Evolutionary conservation across 2,888 invertebrate species (phyloP).

Genomic region (Amphipoea lucens): DNA sequence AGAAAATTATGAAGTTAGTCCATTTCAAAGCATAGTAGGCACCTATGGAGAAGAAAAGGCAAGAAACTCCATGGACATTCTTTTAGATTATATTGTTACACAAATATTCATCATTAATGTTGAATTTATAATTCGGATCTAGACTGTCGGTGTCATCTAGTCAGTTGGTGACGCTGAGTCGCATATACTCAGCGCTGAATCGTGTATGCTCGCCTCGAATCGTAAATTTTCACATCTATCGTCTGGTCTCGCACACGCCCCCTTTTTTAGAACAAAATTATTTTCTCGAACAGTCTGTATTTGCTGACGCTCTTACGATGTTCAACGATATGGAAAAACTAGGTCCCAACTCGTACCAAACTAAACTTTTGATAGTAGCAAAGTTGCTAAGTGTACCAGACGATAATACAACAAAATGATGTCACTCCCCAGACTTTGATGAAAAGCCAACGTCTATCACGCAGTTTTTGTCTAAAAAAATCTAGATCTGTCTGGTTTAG

Average conservation of each 20-base stretch:
- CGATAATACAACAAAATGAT: conserved; percentile 56
- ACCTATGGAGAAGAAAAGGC: too few relatives aligned
- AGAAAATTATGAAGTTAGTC: too few relatives aligned
- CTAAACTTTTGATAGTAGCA: conserved; percentile 37
- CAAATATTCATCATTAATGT: too few relatives aligned
- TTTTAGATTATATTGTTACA: too few relatives aligned
- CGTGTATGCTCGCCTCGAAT: too few relatives aligned
- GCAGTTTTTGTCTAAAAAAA: conserved; percentile 57
- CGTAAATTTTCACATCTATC: background rate
- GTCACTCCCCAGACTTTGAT: conserved; percentile 54
- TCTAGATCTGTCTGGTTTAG: conserved; percentile 51
- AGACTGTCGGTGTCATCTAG: background rate
- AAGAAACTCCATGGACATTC: too few relatives aligned
- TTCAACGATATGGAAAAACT: conserved; percentile 42
- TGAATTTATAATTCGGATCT: background rate
- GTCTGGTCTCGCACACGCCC: background rate
- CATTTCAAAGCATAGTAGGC: too few relatives aligned
- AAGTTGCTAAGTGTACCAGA: conserved; percentile 38
- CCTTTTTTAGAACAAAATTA: background rate
- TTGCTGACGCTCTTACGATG: conserved; percentile 7
- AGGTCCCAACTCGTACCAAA: conserved; percentile 11
- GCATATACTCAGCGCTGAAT: background rate
- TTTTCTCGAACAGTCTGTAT: background rate
- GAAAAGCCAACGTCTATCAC: conserved; percentile 59
- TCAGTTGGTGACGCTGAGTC: background rate